Evolutionary conservation across 2,113 vertebrate species (phyloP).

Genomic region (Terrapene triunguis): DNA sequence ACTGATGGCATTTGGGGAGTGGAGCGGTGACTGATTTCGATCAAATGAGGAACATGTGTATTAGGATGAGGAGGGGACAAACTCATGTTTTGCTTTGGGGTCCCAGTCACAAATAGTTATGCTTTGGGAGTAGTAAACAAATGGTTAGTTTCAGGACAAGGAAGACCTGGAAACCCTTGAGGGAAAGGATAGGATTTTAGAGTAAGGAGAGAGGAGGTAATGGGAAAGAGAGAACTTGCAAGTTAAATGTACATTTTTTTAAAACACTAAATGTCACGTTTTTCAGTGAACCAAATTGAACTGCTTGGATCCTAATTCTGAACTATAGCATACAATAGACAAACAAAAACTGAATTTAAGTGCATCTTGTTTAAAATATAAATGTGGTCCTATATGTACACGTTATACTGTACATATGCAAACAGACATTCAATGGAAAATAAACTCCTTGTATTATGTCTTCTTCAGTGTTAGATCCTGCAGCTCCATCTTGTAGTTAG

Average conservation of each 20-base stretch:
- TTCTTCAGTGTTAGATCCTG: not conserved
- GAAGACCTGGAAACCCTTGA: not conserved
- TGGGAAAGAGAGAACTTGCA: not conserved
- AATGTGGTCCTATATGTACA: not conserved
- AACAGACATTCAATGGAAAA: not conserved
- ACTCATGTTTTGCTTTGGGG: not conserved
- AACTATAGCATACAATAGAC: not conserved
- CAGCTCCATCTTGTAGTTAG: not conserved
- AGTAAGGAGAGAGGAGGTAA: not conserved
- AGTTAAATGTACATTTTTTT: not conserved
- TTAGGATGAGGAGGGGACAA: not conserved
- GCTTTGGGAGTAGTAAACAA: rapidly evolving
- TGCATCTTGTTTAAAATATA: not conserved
- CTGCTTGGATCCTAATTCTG: not conserved
- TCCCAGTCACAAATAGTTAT: not conserved
- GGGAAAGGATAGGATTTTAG: not conserved
- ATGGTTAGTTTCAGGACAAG: not conserved
- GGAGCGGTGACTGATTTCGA: not conserved
- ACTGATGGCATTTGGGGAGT: not conserved
- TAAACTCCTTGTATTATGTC: not conserved
- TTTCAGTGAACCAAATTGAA: not conserved
- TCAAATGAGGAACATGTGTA: not conserved
- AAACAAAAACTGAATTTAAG: not conserved
- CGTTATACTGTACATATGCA: not conserved
- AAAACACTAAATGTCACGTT: not conserved